These are phyloP conservation scores for Oligia latruncula DNA, from an alignment of 2,888 invertebrate genomes.

Conservation along the genomic window DNA sequence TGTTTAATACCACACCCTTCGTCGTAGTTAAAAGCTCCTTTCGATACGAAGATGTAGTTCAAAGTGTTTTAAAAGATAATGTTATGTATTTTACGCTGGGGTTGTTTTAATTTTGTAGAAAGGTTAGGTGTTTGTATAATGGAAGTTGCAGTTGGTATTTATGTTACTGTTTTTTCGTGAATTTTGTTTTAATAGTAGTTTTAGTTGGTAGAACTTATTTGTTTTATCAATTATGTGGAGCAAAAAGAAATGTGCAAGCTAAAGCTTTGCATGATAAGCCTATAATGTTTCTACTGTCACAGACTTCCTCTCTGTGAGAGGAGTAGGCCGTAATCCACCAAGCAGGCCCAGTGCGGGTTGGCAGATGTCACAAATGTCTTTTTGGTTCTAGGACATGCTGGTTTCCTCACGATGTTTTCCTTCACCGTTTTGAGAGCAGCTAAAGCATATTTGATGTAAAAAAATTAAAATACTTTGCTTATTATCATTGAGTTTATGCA, in stretches of 20 bases:
- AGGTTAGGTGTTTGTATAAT: conserved; percentile 25
- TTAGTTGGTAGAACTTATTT: no score
- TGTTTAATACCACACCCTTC: conserved; percentile 62
- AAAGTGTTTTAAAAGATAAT: conserved; percentile 61
- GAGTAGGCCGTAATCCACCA: no score
- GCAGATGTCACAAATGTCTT: no score
- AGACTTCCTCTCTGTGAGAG: no score
- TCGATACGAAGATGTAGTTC: conserved; percentile 61
- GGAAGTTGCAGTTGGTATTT: background rate
- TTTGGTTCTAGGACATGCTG: no score
- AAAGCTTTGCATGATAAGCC: no score
- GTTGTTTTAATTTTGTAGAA: conserved; percentile 50
- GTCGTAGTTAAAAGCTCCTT: conserved; percentile 63
- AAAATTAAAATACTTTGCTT: background rate
- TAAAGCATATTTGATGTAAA: background rate
- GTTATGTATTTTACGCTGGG: conserved; percentile 44
- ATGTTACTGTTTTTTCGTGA: background rate
- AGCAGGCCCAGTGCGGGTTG: no score
- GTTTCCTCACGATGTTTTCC: no score
- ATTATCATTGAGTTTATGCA: background rate
- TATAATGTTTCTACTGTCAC: no score
- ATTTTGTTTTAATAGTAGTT: background rate
- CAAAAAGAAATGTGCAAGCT: background rate
- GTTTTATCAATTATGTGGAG: background rate
- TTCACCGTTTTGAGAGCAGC: no score